phyloP scores from a whole-genome alignment of 2,113 vertebrate species.

The Eulemur macaco region DNA sequence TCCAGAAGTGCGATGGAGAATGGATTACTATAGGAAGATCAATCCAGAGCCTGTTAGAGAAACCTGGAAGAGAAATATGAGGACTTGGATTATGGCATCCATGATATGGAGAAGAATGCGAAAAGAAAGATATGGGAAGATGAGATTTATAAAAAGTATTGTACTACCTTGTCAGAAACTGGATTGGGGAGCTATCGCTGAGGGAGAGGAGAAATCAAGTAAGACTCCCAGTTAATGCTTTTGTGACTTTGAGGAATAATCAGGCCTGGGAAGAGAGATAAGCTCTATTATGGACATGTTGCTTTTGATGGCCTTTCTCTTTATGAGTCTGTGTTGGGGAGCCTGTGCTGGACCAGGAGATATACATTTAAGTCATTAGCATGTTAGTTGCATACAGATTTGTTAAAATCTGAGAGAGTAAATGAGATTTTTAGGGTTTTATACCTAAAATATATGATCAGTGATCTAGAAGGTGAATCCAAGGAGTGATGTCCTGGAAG shows the following conservation, averaged over 20 bases:
- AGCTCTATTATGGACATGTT: not conserved
- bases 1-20: not conserved
- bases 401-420: not conserved
- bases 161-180: not conserved
- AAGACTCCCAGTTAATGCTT: not conserved
- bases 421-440: not conserved
- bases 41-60: not conserved
- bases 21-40: not conserved
- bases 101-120: not conserved
- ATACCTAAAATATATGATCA: not conserved
- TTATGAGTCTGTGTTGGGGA: not conserved
- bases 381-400: not conserved
- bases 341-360: not conserved
- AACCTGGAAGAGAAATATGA: not conserved
- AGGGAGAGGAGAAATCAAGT: not conserved
- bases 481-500: not conserved
- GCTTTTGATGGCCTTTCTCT: not conserved
- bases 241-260: conserved; percentile 29
- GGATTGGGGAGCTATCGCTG: not conserved
- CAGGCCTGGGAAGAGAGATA: not conserved
- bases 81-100: not conserved
- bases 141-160: not conserved
- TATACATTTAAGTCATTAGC: not conserved
- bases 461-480: not conserved
- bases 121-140: not conserved